phyloP scores from a whole-genome alignment of 2,888 invertebrate species.

The Caenorhabditis angaria region DNA sequence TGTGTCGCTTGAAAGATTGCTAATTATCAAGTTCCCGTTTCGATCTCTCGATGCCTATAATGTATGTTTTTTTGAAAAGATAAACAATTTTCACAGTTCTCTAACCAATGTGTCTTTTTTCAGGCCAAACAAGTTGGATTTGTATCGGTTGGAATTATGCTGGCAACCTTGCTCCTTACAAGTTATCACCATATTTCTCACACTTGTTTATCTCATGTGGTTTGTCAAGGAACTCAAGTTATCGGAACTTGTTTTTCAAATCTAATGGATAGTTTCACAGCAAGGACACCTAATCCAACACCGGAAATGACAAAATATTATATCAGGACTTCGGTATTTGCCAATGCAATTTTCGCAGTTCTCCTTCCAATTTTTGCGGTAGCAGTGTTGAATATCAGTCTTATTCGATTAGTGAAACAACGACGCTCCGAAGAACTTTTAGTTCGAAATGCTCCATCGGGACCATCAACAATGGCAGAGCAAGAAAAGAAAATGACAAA shows the following conservation, averaged over 20 bases:
- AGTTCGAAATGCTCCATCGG: constrained; percentile 34
- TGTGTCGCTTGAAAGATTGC: constrained; percentile 57
- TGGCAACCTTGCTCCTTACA: constrained; percentile 45
- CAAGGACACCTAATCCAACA: constrained; percentile 47
- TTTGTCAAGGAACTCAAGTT: constrained; percentile 49
- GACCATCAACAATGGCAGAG: constrained; percentile 43
- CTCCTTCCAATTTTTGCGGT: constrained; percentile 55
- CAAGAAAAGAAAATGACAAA: constrained; percentile 61
- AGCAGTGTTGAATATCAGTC: constrained; percentile 50
- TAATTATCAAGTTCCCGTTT: constrained; percentile 62
- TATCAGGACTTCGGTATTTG: constrained; percentile 31
- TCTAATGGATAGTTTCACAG: constrained; percentile 28
- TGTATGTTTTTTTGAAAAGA: constrained; percentile 31
- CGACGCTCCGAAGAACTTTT: constrained; percentile 50
- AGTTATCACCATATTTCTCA: constrained; percentile 56
- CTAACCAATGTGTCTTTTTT: constrained; percentile 6
- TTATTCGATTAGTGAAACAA: constrained; percentile 53
- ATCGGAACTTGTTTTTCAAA: constrained; percentile 49
- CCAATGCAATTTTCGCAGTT: constrained; percentile 50
- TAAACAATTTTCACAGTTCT: not conserved
- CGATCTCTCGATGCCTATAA: constrained; percentile 54
- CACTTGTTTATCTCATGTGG: constrained; percentile 42
- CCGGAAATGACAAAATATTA: constrained; percentile 36
- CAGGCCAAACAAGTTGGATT: constrained; percentile 46
- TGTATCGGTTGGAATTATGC: constrained; percentile 42